phyloP scores from a whole-genome alignment of 2,797 vertebrate species.

The Fundulus diaphanus region DNA sequence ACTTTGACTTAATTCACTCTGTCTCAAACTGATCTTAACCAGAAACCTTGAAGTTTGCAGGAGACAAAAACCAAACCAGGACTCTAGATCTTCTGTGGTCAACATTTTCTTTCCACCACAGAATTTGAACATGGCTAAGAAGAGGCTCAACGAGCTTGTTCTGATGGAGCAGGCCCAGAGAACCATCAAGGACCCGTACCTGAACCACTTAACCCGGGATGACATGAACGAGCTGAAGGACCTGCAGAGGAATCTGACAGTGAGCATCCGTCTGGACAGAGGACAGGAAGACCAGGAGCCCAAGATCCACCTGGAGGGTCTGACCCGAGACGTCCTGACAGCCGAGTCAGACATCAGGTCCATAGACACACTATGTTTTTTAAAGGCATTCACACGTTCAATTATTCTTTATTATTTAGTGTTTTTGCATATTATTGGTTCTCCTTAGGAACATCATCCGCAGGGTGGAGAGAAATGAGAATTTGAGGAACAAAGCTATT shows the following conservation, averaged over 20 bases:
- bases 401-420: fast-evolving
- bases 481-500: conserved; percentile 70
- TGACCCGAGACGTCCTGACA: conserved; percentile 79
- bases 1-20: no score
- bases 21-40: no score
- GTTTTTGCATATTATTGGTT: fast-evolving
- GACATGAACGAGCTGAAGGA: conserved; percentile 70
- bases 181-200: conserved; percentile 70
- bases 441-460: conserved; percentile 79
- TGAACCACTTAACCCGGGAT: conserved; percentile 72
- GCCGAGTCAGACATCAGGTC: conserved; percentile 64
- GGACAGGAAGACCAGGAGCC: conserved; percentile 48
- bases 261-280: conserved; percentile 75
- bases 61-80: background rate
- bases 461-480: conserved; percentile 67
- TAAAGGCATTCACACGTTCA: fast-evolving
- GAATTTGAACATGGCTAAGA: conserved; percentile 60
- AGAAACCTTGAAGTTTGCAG: background rate
- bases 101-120: conserved; percentile 9
- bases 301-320: conserved; percentile 80
- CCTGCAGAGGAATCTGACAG: conserved; percentile 79
- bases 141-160: conserved; percentile 74
- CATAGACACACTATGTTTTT: background rate
- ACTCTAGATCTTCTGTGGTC: background rate
- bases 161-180: conserved; percentile 73